phyloP scores from a whole-genome alignment of 2,113 vertebrate genomes.

The Ochotona princeps region DNA sequence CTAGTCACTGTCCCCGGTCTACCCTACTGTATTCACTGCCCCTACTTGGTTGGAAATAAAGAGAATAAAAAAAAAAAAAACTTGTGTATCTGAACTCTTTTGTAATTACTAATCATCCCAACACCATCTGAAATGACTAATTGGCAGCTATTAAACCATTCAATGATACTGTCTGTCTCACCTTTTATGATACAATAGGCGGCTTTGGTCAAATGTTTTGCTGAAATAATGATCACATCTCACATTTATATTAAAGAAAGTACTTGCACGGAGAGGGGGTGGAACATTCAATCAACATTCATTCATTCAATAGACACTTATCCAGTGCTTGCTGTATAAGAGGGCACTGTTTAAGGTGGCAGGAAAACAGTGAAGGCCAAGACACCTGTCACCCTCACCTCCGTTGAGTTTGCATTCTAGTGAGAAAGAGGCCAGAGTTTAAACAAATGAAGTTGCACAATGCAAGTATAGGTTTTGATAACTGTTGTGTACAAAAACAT shows the following conservation, averaged over 20 bases:
- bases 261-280: background rate
- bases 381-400: background rate
- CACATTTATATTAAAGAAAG: background rate
- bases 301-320: background rate
- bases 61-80: too few species aligned
- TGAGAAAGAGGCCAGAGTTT: background rate
- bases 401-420: background rate
- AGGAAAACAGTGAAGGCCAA: background rate
- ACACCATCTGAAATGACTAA: background rate
- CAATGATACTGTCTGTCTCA: background rate
- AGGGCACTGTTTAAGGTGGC: background rate
- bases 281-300: background rate
- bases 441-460: background rate
- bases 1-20: background rate
- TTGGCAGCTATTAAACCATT: constrained; percentile 1
- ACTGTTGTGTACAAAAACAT: constrained; percentile 35
- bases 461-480: background rate
- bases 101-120: too few species aligned
- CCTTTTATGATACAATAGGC: constrained; percentile 14
- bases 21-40: background rate
- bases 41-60: background rate
- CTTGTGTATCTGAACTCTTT: too few species aligned
- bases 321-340: background rate
- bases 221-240: constrained; percentile 12
- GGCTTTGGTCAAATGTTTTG: background rate